phyloP scores from a whole-genome alignment of 2,797 vertebrate genomes.

The Spinus pinus region DNA sequence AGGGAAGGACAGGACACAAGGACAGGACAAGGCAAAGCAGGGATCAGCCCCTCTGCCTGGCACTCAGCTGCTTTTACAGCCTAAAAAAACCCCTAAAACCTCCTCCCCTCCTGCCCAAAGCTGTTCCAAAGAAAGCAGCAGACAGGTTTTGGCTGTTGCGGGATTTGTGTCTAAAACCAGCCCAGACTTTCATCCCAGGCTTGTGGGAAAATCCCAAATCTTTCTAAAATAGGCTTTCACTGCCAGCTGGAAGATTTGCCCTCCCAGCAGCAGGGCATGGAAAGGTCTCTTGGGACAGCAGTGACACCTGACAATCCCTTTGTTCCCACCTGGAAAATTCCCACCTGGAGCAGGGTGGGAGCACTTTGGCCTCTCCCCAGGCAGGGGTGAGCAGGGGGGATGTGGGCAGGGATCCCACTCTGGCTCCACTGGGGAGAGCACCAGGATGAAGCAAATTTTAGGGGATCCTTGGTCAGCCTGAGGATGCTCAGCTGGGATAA shows the following conservation, averaged over 20 bases:
- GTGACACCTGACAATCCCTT: background rate
- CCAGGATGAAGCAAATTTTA: background rate
- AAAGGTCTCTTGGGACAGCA: background rate
- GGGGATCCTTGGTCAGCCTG: background rate
- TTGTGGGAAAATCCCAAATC: slow-evolving; percentile 6
- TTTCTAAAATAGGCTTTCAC: background rate
- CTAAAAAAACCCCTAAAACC: background rate
- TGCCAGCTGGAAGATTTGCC: background rate
- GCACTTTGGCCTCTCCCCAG: background rate
- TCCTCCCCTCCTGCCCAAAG: background rate
- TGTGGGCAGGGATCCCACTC: background rate
- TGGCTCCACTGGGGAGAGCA: background rate
- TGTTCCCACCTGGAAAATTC: background rate
- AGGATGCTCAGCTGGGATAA: background rate
- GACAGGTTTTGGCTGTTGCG: background rate
- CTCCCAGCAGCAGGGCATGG: background rate
- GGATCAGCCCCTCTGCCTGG: background rate
- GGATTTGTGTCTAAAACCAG: background rate
- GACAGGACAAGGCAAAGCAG: background rate
- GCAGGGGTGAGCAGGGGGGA: background rate
- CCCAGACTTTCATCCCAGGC: background rate
- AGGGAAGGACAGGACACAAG: background rate
- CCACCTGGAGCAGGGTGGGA: background rate
- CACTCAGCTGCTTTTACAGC: background rate
- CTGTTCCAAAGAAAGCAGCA: background rate